A percentile compares a stretch with the other conserved stretches of the same genome.
phyloP scores from a whole-genome alignment of 2,113 vertebrate genomes.

The Nipponia nippon region DNA sequence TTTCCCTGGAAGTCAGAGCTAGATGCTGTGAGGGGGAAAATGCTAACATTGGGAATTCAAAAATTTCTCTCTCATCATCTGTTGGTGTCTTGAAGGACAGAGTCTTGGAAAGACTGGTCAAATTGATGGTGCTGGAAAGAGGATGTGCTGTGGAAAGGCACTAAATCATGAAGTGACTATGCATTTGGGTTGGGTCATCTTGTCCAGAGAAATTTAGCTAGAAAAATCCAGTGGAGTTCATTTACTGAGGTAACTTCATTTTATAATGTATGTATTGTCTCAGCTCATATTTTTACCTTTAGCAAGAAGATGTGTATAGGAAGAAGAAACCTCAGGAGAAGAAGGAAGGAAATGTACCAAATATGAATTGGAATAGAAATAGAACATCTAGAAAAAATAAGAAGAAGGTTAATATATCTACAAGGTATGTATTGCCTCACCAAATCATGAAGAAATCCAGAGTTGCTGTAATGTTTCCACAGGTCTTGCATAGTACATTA shows the following conservation, averaged over 20 bases:
- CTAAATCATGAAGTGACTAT: constrained; percentile 36
- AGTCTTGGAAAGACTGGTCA: constrained; percentile 5
- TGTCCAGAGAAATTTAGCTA: not conserved
- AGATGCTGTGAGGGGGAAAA: constrained; percentile 14
- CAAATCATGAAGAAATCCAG: not conserved
- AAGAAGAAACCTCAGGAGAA: constrained; percentile 85
- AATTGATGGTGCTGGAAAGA: not conserved
- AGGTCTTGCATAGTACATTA: not conserved
- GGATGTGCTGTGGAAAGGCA: not conserved
- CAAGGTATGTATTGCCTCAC: constrained; percentile 58
- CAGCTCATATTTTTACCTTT: constrained; percentile 13
- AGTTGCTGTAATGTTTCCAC: not conserved
- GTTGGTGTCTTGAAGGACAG: not conserved
- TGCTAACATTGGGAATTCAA: constrained; percentile 27
- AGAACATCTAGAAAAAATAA: constrained; percentile 85
- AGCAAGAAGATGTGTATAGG: constrained; percentile 76
- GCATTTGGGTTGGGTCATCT: not conserved
- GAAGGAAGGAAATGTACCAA: constrained; percentile 73
- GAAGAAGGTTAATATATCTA: constrained; percentile 72
- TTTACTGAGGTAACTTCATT: not conserved
- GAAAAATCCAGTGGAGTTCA: not conserved
- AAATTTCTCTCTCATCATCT: not conserved
- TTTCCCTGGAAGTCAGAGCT: not conserved
- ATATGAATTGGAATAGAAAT: constrained; percentile 83
- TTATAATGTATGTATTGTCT: not conserved